phyloP scores from a whole-genome alignment of 2,113 vertebrate species.

The Leptodactylus fuscus region DNA sequence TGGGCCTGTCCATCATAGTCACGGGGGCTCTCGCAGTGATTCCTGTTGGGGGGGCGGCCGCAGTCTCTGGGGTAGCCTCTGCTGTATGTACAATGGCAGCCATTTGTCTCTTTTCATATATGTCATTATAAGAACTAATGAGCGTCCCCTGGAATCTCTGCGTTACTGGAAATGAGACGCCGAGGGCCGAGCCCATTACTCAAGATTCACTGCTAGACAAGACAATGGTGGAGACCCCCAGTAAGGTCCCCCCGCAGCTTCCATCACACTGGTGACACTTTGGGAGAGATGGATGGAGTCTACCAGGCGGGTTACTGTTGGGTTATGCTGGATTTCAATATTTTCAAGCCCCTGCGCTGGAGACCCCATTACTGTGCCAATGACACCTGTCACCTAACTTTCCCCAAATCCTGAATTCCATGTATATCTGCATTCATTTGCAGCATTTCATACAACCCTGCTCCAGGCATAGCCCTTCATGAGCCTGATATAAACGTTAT shows the following conservation, averaged over 20 bases:
- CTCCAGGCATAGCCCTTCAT: too few relatives aligned
- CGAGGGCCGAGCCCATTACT: constrained; percentile 76
- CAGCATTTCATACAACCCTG: too few relatives aligned
- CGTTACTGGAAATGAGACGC: constrained; percentile 81
- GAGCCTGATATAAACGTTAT: too few relatives aligned
- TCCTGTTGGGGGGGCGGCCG: constrained; percentile 81
- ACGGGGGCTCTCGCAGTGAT: constrained; percentile 86
- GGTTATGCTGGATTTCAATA: neutral
- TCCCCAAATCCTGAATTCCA: too few relatives aligned
- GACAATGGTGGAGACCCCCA: neutral
- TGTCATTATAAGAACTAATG: constrained; percentile 77
- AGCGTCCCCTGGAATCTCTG: constrained; percentile 73
- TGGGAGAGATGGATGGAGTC: constrained; percentile 8
- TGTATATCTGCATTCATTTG: too few relatives aligned
- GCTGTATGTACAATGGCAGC: constrained; percentile 78
- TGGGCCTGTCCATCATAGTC: constrained; percentile 75
- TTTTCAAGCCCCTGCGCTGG: neutral
- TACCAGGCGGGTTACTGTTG: too few relatives aligned
- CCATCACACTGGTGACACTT: neutral
- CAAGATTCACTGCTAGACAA: constrained; percentile 68
- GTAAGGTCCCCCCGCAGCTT: neutral
- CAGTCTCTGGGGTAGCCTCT: constrained; percentile 83
- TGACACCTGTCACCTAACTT: too few relatives aligned
- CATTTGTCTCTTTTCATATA: constrained; percentile 86
- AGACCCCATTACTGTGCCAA: neutral